Base-by-base conservation (phyloP, 2,113 vertebrate species). In the Elephas maximus region DNA sequence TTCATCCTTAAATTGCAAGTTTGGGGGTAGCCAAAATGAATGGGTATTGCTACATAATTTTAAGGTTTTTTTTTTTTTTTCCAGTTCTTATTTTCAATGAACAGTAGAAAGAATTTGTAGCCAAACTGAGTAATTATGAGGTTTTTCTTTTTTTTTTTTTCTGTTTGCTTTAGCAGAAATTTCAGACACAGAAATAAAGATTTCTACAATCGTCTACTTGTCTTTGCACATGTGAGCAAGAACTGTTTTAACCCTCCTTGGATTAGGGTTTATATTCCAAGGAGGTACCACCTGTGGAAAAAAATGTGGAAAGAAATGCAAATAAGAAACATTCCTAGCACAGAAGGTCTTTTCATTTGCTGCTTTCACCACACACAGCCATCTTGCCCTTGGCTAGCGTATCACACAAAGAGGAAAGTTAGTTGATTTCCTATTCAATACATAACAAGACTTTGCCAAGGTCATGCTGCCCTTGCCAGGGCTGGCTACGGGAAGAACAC, bases 301-400 rank as follows among this genome's bases (percentile, higher is more conserved):
- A 81, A 93, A 94, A 94, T 92, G 30, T 90, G 87, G 69, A 97
- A 84, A 69, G 77, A 93, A 94, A 94, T 60, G 63, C 30, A 57
- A 83, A 62, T 94, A 73, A 93, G 26, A 74, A 95, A 95, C 74
- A 80, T 96, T 97, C 81, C 44, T 96, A 87, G 23, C 69, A 97
- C 97, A 97, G 95, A 97, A 96, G 97, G 85, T 86, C 97, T 97
- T 97, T 98, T 97, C 94, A 98, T 95, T 96, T 97, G 85, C 90
- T 91, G 62, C 33, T 63, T 87, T 92, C 74, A 77, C 97, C 97
- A 86, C 96, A 96, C 91, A 97, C 65, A 88, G 44, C 74, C 96
- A 97, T 94, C 79, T 96, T 96, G 94, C 93, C 95, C 83, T 94
- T 97, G 97, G 96, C 96, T 44, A 48, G 73, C 51, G 21, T 71